phyloP scores from a whole-genome alignment of 2,113 vertebrate species.

The Nematolebias whitei region DNA sequence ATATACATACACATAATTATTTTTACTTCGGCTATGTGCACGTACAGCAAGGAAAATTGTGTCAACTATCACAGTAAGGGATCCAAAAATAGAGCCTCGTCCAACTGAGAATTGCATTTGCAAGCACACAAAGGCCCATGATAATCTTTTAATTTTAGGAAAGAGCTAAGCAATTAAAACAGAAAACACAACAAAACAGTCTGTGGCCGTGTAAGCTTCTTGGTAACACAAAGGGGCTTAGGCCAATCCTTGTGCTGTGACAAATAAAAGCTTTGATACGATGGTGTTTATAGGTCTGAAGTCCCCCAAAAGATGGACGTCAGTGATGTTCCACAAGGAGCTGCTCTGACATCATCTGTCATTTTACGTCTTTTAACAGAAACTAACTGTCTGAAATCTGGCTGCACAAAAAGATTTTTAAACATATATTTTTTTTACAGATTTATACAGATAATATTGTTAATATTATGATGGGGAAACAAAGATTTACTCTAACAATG shows the following conservation, averaged over 20 bases:
- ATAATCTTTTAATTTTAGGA: slow-evolving; percentile 77
- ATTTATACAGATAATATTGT: neutral
- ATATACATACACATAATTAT: slow-evolving; percentile 24
- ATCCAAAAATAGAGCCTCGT: slow-evolving; percentile 76
- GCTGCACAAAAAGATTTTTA: too few relatives aligned
- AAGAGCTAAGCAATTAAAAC: slow-evolving; percentile 73
- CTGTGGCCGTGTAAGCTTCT: slow-evolving; percentile 50
- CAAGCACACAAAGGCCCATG: slow-evolving; percentile 72
- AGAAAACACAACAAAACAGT: slow-evolving; percentile 59
- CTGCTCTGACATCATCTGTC: slow-evolving; percentile 48
- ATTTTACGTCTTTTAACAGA: slow-evolving; percentile 27
- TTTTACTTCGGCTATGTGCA: slow-evolving; percentile 47
- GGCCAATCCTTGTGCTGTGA: slow-evolving; percentile 51
- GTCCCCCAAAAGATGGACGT: slow-evolving; percentile 16
- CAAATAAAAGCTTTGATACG: slow-evolving; percentile 42
- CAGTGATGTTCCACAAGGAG: slow-evolving; percentile 27
- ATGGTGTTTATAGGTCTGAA: slow-evolving; percentile 17
- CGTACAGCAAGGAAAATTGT: slow-evolving; percentile 69
- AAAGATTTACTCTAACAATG: neutral
- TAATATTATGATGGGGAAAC: neutral
- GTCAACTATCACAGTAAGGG: slow-evolving; percentile 74
- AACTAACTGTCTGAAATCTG: slow-evolving; percentile 16
- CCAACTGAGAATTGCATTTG: slow-evolving; percentile 75
- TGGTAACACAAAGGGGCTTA: slow-evolving; percentile 63
- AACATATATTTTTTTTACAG: too few relatives aligned